Conservation (phyloP, 1,140 invertebrate genomes). For the Stegodyphus dumicola region DNA sequence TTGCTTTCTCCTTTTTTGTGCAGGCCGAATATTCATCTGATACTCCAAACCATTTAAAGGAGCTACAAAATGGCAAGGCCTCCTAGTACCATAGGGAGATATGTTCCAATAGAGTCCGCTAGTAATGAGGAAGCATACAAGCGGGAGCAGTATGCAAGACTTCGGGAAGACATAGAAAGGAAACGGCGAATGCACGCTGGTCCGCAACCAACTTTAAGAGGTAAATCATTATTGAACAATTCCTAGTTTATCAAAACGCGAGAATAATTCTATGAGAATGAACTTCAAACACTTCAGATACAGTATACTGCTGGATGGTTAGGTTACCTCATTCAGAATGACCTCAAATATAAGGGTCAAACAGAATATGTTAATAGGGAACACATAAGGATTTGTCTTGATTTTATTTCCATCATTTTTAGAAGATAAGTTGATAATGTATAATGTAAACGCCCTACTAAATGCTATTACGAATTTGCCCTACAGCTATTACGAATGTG, state of each 20-base stretch:
- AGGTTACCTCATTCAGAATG: too few relatives aligned
- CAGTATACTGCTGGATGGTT: too few relatives aligned
- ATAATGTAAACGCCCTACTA: too few relatives aligned
- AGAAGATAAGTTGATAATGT: too few relatives aligned
- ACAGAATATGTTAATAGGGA: too few relatives aligned
- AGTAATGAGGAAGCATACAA: not conserved
- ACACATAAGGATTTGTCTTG: too few relatives aligned
- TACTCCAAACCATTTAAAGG: not conserved
- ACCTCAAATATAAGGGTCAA: too few relatives aligned
- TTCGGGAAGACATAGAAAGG: constrained; percentile 26
- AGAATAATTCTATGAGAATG: not conserved
- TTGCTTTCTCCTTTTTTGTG: not conserved
- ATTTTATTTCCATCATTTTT: too few relatives aligned
- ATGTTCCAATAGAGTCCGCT: not conserved
- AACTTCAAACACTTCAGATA: not conserved
- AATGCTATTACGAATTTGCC: too few relatives aligned
- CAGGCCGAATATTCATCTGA: not conserved
- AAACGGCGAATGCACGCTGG: not conserved
- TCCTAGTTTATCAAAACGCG: not conserved
- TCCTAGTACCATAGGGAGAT: not conserved
- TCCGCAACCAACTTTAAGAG: not conserved
- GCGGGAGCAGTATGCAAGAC: constrained; percentile 18
- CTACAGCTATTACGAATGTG: too few relatives aligned
- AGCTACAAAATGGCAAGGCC: not conserved
- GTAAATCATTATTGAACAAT: not conserved